phyloP scores from a whole-genome alignment of 1,140 invertebrate species.

The Agraylea sexmaculata region DNA sequence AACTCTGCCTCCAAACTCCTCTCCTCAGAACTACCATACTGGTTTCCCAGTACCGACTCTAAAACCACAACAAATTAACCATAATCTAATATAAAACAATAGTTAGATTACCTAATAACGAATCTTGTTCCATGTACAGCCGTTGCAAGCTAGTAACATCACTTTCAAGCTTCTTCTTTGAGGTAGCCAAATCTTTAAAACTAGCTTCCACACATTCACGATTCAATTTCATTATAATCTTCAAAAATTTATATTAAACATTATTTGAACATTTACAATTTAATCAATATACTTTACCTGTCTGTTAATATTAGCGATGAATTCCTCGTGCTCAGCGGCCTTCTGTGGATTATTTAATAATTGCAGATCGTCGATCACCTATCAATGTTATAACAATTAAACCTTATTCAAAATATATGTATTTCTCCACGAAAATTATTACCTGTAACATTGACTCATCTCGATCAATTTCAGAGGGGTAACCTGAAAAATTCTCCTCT shows the following conservation, averaged over 20 bases:
- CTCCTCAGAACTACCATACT: constrained; percentile 16
- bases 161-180: constrained; percentile 6
- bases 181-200: constrained; percentile 12
- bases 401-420: background rate
- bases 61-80: background rate
- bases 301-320: constrained; percentile 20
- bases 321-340: constrained; percentile 18
- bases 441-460: constrained; percentile 10
- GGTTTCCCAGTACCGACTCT: constrained; percentile 15
- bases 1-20: constrained; percentile 14
- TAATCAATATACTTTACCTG: constrained; percentile 10
- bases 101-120: constrained; percentile 12
- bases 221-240: constrained; percentile 13
- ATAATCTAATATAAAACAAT: background rate
- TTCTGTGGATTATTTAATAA: constrained; percentile 11
- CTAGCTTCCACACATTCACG: constrained; percentile 5
- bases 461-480: constrained; percentile 1
- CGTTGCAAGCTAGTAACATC: constrained; percentile 12
- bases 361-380: constrained; percentile 19
- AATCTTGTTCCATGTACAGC: constrained; percentile 17
- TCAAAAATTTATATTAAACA: constrained; percentile 3
- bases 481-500: background rate
- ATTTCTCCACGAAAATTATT: background rate
- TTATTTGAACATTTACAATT: constrained; percentile 2
- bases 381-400: constrained; percentile 1